phyloP scores from a whole-genome alignment of 2,797 vertebrate species.

The Sebastes vulpes region DNA sequence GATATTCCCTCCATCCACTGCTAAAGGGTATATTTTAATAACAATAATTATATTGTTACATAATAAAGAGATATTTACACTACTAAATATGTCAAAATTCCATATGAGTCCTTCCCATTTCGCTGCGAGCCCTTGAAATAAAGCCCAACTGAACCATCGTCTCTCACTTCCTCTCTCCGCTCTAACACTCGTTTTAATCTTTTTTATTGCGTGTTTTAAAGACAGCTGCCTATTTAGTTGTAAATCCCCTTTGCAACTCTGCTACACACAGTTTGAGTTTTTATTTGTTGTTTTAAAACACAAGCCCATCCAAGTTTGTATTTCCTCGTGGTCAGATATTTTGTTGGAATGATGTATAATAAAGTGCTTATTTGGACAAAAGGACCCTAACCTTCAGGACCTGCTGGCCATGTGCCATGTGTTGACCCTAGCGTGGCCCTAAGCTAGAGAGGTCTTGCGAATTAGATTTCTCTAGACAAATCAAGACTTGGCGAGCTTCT shows the following conservation, averaged over 20 bases:
- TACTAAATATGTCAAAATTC: not conserved
- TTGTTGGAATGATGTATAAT: not conserved
- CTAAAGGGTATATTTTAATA: not conserved
- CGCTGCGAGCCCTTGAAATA: not conserved
- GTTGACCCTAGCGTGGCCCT: not conserved
- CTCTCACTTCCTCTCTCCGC: not conserved
- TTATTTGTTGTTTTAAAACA: not conserved
- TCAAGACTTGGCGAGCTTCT: constrained; percentile 6
- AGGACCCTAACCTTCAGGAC: not conserved
- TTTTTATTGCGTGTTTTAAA: constrained; percentile 12
- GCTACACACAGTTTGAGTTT: not conserved
- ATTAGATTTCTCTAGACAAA: constrained; percentile 47
- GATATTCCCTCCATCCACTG: not conserved
- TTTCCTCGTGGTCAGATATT: constrained; percentile 1
- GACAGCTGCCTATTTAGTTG: not conserved
- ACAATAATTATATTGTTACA: not conserved
- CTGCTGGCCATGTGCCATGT: not conserved
- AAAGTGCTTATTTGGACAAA: not conserved
- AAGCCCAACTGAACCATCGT: constrained; percentile 11
- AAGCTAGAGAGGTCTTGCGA: constrained; percentile 35
- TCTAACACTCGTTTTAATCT: not conserved
- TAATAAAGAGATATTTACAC: not conserved
- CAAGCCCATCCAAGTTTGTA: not conserved
- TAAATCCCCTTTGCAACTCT: not conserved
- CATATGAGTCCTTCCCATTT: not conserved